Evolutionary conservation across 2,797 vertebrate species (phyloP).

Genomic region (Acrossocheilus fasciatus): DNA sequence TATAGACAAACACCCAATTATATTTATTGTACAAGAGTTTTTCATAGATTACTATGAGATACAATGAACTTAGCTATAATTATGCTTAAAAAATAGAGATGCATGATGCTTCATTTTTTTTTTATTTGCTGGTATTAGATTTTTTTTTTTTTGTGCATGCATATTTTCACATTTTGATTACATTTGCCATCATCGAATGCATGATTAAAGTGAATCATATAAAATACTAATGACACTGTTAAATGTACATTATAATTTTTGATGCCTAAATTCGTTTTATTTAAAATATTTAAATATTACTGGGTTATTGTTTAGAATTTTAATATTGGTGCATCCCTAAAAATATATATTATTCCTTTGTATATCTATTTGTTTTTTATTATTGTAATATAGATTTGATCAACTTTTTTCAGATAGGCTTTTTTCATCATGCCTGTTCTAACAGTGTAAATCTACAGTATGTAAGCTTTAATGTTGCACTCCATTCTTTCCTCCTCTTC

Average conservation of each 20-base stretch:
- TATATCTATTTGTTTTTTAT: background rate
- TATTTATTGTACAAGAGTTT: background rate
- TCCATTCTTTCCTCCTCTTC: background rate
- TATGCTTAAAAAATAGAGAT: background rate
- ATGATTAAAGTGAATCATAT: background rate
- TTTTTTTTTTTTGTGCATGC: background rate
- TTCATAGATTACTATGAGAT: background rate
- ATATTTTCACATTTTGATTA: background rate
- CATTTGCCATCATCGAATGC: background rate
- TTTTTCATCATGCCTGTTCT: conserved; percentile 2
- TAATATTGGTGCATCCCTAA: background rate
- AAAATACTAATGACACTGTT: background rate
- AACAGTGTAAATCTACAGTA: background rate
- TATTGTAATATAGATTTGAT: background rate
- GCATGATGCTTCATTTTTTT: background rate
- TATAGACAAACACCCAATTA: background rate
- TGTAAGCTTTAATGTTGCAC: background rate
- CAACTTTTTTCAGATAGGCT: background rate
- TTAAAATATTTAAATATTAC: background rate
- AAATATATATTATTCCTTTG: background rate
- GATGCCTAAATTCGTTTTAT: background rate
- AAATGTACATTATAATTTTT: background rate
- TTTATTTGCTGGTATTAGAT: background rate
- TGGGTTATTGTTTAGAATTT: background rate
- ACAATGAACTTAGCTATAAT: background rate